These are phyloP conservation scores for Callospermophilus lateralis DNA, from an alignment of 2,113 vertebrate genomes.

Conservation along the genomic window DNA sequence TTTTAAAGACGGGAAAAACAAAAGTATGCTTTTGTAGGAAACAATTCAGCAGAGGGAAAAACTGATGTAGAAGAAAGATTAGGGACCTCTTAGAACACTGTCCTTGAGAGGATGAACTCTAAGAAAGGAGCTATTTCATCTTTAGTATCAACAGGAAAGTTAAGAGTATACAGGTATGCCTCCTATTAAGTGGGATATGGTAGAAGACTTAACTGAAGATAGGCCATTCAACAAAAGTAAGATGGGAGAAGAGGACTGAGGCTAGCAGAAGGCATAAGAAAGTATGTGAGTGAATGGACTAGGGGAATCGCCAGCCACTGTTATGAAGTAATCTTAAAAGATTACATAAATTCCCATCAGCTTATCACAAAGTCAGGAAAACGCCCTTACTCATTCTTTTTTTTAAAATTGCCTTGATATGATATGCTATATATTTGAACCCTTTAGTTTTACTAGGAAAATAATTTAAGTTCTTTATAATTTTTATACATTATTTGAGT, in stretches of 20 bases:
- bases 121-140: background rate
- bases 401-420: background rate
- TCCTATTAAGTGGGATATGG: background rate
- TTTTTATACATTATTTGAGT: background rate
- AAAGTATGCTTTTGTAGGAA: background rate
- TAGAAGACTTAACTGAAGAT: background rate
- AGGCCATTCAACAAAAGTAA: background rate
- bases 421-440: background rate
- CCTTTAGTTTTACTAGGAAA: slow-evolving; percentile 20
- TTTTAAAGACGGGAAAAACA: background rate
- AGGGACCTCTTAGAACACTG: background rate
- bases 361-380: background rate
- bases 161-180: background rate
- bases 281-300: background rate
- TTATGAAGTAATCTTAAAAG: slow-evolving; percentile 27
- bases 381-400: background rate
- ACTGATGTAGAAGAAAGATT: background rate
- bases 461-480: slow-evolving; percentile 24
- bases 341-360: background rate
- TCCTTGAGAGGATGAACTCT: background rate
- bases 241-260: background rate
- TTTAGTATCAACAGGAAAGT: background rate
- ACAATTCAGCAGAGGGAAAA: background rate
- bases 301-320: background rate
- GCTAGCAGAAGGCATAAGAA: background rate